Percentiles rank a stretch among this genome's conserved stretches.
Conservation (phyloP, 2,113 vertebrate species). For the Spilogale gracilis region DNA sequence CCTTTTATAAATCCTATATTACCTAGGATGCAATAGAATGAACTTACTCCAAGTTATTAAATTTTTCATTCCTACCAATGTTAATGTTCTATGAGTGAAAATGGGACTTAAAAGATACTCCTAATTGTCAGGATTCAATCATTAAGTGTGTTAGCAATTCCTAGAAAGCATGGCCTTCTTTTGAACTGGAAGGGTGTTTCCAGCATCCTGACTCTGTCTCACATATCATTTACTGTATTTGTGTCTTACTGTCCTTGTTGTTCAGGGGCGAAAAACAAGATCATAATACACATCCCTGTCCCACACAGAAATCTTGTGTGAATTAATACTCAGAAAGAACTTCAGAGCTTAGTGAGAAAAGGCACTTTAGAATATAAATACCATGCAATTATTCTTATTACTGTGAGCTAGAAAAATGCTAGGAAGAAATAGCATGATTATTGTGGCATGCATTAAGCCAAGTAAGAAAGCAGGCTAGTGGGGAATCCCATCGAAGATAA, state of each 20-base stretch:
- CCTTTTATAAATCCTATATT: constrained; percentile 12
- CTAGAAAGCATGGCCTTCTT: not conserved
- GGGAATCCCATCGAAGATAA: constrained; percentile 80
- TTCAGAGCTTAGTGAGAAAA: constrained; percentile 75
- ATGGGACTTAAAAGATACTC: not conserved
- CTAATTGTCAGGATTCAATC: not conserved
- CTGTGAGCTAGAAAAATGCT: constrained; percentile 79
- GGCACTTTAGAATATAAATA: constrained; percentile 81
- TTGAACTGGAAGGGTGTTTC: not conserved
- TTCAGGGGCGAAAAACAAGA: constrained; percentile 59
- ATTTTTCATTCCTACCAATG: constrained; percentile 28
- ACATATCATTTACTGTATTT: not conserved
- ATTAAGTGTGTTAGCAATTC: constrained; percentile 1
- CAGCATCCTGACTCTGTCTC: not conserved
- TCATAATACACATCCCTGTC: constrained; percentile 59
- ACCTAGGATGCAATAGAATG: constrained; percentile 25
- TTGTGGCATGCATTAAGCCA: constrained; percentile 76
- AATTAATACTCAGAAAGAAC: constrained; percentile 81
- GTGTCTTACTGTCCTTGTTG: constrained; percentile 40
- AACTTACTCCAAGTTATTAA: constrained; percentile 44
- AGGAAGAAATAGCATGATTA: constrained; percentile 82
- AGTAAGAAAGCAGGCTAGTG: constrained; percentile 79
- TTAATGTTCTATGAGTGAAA: not conserved
- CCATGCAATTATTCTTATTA: constrained; percentile 82
- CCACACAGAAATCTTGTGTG: constrained; percentile 66